phyloP scores from a whole-genome alignment of 2,113 vertebrate species.

The Micronycteris hirsuta region DNA sequence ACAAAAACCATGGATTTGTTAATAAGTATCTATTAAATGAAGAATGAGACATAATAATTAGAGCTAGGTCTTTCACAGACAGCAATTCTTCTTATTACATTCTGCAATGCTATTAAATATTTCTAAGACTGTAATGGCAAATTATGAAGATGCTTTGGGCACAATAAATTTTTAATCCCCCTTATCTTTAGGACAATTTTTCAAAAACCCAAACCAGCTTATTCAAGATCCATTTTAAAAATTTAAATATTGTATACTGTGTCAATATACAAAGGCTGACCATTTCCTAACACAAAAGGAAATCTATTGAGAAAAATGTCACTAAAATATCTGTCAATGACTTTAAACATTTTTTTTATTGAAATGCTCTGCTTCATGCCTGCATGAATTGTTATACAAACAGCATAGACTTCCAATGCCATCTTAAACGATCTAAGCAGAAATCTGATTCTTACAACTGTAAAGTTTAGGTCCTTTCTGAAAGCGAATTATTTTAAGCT shows the following conservation, averaged over 20 bases:
- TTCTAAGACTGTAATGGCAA: conserved; percentile 59
- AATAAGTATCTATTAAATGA: conserved; percentile 24
- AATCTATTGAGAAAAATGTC: conserved; percentile 48
- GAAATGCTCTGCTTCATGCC: background rate
- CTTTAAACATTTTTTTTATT: conserved; percentile 33
- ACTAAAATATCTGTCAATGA: conserved; percentile 7
- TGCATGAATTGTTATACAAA: background rate
- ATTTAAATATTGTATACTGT: conserved; percentile 39
- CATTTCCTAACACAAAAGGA: conserved; percentile 22
- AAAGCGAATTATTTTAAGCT: conserved; percentile 19
- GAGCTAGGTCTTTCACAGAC: background rate
- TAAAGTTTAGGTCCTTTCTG: background rate
- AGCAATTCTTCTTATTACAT: conserved; percentile 44
- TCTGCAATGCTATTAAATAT: conserved; percentile 59
- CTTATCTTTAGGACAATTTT: conserved; percentile 63
- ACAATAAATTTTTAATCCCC: conserved; percentile 70
- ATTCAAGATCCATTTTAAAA: conserved; percentile 61
- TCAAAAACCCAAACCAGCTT: conserved; percentile 57
- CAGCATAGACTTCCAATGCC: background rate
- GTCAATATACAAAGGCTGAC: background rate
- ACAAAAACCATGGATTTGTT: background rate
- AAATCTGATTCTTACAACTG: background rate
- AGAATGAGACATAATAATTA: conserved; percentile 43
- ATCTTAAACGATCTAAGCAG: background rate
- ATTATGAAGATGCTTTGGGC: conserved; percentile 62